Evolutionary conservation across 2,797 vertebrate species (phyloP), one percentile per base, ranked within the genome.

Genomic region (Ispidina picta): DNA sequence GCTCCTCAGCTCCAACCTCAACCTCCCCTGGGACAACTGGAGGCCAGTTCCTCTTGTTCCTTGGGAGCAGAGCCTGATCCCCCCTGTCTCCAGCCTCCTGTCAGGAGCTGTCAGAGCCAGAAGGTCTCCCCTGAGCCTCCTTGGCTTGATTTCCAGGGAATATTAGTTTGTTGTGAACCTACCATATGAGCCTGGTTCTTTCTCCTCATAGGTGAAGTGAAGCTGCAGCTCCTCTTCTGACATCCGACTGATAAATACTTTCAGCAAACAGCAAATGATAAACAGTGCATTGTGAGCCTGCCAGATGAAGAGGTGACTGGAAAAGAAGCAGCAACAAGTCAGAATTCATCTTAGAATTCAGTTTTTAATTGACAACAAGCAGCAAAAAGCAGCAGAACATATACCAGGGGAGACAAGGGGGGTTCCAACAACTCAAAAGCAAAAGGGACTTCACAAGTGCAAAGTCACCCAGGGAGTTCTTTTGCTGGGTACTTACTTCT

Each of bases 271-370:
- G 96, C 99, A 99, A 92, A 99, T 98, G 95, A 99, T 99, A 91
- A 99, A 99, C 83, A 99, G 96, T 13, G 99, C 98, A 31, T 99
- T 99, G 98, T 99, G 99, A 81, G 99, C 99, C 96, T 99, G 99
- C 99, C 99, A 99, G 95, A 99, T 99, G 88, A 99, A 99, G 95
- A 99, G 97, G 96, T 99, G 99, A 97, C 99, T 99, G 93, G 23
- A 92, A 97, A 95, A 78, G 58, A 95, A 94, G 95, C 63, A 96
- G 19, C 95, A 78, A 91, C 55, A 92, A 88, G 82, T 69, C 77
- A 29, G 22, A 68, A 46, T 4, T 37, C 35, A 12, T 46, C 12
- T 48, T 48, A 23, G 46, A 48, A 48, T 23, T 23, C 22, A 48
- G 46, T 23, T 48, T 23, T 12, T 23, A 13, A 23, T 48, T 48